Conservation (phyloP, 2,888 invertebrate species). For the Charanyca ferruginea region DNA sequence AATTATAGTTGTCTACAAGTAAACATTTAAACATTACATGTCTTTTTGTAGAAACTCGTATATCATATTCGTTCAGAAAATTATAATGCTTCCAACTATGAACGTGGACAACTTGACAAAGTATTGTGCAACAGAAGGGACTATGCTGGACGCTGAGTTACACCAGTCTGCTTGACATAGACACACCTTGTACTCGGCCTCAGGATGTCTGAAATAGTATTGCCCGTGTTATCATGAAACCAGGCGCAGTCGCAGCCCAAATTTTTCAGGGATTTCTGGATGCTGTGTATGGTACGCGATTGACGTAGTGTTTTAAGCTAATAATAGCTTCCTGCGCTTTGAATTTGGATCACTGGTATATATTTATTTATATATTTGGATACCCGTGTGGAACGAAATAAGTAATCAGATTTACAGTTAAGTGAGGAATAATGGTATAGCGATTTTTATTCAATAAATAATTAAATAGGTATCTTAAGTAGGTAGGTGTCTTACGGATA, state of each 20-base stretch:
- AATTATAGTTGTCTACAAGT: conserved; percentile 41
- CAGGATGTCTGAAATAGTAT: conserved; percentile 76
- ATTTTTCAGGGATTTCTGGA: neutral
- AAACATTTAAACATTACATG: conserved; percentile 31
- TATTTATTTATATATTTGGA: no score
- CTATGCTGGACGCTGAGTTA: conserved; percentile 69
- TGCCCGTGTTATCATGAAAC: neutral
- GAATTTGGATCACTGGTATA: no score
- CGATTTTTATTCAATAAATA: neutral
- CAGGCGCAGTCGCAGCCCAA: neutral
- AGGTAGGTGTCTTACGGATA: neutral
- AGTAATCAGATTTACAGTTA: neutral
- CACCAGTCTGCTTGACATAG: conserved; percentile 86
- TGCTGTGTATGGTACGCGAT: no score
- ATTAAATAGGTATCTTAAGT: neutral
- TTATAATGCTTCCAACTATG: conserved; percentile 30
- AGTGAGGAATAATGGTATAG: neutral
- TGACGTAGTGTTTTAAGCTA: no score
- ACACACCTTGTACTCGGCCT: conserved; percentile 84
- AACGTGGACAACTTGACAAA: conserved; percentile 32
- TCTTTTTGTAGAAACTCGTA: conserved; percentile 33
- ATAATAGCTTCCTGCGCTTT: neutral
- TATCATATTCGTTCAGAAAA: conserved; percentile 32
- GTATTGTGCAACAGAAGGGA: conserved; percentile 44
- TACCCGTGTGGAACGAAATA: neutral